Conservation (phyloP, 1,140 invertebrate genomes). For the Eueides isabella region DNA sequence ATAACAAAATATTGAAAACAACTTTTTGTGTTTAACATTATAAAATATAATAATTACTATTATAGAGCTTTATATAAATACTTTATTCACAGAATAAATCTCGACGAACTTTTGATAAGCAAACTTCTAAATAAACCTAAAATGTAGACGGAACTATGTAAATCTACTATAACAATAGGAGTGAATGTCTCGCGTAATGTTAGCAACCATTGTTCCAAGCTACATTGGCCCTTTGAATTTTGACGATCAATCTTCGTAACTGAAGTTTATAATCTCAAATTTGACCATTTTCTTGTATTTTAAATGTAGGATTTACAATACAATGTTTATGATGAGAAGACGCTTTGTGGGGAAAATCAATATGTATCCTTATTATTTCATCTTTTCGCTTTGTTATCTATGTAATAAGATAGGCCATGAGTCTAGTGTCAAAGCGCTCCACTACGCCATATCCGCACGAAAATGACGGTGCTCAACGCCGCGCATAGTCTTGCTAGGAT, state of each 20-base stretch:
- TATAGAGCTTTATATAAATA: background rate
- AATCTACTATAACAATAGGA: slow-evolving; percentile 18
- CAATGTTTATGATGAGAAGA: background rate
- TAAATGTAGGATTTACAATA: background rate
- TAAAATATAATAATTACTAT: background rate
- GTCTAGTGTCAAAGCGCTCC: too few relatives aligned
- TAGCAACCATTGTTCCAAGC: slow-evolving; percentile 31
- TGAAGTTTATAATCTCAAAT: slow-evolving; percentile 19
- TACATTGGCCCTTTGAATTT: slow-evolving; percentile 28
- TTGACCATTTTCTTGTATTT: background rate
- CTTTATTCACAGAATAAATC: background rate
- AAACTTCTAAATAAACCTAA: slow-evolving; percentile 13
- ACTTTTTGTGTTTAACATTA: fast-evolving
- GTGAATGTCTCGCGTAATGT: slow-evolving; percentile 21
- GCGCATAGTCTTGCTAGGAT: too few relatives aligned
- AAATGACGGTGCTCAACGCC: too few relatives aligned
- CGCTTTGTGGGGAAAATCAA: background rate
- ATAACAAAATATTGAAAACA: background rate
- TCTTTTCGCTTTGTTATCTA: too few relatives aligned
- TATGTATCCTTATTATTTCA: background rate
- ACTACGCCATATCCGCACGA: too few relatives aligned
- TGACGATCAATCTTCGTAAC: slow-evolving; percentile 30
- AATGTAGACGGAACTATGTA: slow-evolving; percentile 17
- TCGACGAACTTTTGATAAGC: slow-evolving; percentile 6
- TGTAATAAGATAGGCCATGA: too few relatives aligned